Base-by-base conservation (phyloP, 2,113 vertebrate species). In the Trogon surrucura region DNA sequence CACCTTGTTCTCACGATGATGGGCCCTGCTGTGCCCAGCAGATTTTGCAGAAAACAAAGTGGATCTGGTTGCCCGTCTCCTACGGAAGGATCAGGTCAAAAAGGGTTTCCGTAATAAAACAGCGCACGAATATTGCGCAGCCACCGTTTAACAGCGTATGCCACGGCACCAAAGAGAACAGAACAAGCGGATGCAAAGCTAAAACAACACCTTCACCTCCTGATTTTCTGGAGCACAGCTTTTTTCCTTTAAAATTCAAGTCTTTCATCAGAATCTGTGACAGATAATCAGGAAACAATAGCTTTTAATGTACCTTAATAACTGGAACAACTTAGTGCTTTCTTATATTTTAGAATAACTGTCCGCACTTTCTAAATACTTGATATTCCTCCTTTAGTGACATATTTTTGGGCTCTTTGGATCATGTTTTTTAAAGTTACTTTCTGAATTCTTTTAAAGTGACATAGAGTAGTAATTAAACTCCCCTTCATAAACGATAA, bases 1-100 rank as follows among this genome's bases (percentile, higher is more conserved):
- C 56, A 85, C 12, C 25, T 57, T 0, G 1, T 78, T 85, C 69
- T 91, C 47, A n/a, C 0, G 0, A 38, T 0, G 5, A 41, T 34
- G 27, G 80, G 78, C 56, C 45, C 44, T 45, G 51, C 38, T 85
- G 75, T 53, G 57, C 56, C 50, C 77, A 71, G 66, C 26, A 47
- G 27, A 66, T 85, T 80, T 87, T 0, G 10, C 11, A 58, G 88
- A 89, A 93, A 87, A 74, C 41, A 62, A 84, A 74, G 18, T 8
- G 8, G 56, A 51, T 64, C 60, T 54, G 36, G 15, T n/a, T 83
- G 61, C 23, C 26, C 13, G 13, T 64, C 41, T 48, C 60, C 84
- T 56, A 9, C 1, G 3, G 51, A 25, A 67, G 32, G 53, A 60
- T 36, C 57, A 36, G 53, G 7, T 45, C 66, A 5, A 2, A 58